Percentiles rank a stretch among this genome's conserved stretches.
Evolutionary conservation across 2,797 vertebrate species (phyloP).

Genomic region (Xerus rutilus): DNA sequence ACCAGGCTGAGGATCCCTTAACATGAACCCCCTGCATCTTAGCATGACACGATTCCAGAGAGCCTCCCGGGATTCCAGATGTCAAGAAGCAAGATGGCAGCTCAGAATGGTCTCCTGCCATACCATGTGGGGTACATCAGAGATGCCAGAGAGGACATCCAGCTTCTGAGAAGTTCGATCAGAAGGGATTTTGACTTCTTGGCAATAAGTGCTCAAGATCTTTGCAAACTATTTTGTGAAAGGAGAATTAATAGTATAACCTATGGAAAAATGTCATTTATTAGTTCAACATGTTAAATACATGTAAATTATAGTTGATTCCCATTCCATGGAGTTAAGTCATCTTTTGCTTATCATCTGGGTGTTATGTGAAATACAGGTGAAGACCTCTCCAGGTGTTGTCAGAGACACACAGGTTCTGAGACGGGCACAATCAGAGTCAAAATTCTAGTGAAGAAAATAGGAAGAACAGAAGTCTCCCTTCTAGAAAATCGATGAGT

Average conservation of each 20-base stretch:
- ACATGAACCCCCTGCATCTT: not conserved
- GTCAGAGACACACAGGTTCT: not conserved
- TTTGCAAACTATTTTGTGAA: not conserved
- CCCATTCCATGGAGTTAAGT: not conserved
- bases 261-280: not conserved
- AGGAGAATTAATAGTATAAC: not conserved
- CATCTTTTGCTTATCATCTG: not conserved
- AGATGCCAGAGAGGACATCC: not conserved
- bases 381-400: not conserved
- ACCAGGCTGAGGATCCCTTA: not conserved
- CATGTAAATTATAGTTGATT: not conserved
- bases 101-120: not conserved
- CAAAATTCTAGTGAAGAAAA: not conserved
- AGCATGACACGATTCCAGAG: not conserved
- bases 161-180: not conserved
- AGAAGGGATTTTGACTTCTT: not conserved
- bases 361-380: not conserved
- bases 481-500: not conserved
- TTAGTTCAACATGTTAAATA: not conserved
- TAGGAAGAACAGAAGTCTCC: not conserved
- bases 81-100: not conserved
- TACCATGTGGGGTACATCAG: rapidly evolving
- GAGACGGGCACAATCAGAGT: not conserved
- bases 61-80: not conserved
- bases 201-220: not conserved